These are phyloP conservation scores for Silurus asotus DNA, from an alignment of 2,113 vertebrate species.

Conservation along the genomic window DNA sequence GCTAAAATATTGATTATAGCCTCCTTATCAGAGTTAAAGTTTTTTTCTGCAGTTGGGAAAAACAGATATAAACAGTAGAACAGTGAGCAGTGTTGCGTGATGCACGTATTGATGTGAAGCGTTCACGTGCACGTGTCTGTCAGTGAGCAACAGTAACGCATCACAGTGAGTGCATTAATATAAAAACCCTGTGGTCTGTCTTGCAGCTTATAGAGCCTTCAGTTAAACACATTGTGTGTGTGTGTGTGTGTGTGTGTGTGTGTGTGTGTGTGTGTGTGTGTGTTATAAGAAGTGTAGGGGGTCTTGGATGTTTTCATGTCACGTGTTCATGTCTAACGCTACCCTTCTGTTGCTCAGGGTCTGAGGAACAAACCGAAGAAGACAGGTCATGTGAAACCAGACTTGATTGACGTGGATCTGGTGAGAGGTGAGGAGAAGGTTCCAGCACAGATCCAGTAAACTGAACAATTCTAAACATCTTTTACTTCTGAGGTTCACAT, in stretches of 20 bases:
- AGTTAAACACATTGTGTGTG: neutral
- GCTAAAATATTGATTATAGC: neutral
- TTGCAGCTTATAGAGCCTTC: neutral
- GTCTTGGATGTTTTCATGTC: no score
- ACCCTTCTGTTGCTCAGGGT: constrained; percentile 76
- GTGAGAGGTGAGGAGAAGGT: constrained; percentile 84
- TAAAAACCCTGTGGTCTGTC: neutral
- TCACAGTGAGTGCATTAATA: neutral
- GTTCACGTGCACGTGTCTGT: neutral
- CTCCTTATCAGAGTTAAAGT: neutral
- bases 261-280: neutral
- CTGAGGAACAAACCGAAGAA: constrained; percentile 99
- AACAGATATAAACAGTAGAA: neutral
- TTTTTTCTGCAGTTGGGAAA: constrained; percentile 17
- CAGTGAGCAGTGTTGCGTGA: no score
- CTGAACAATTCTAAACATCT: neutral
- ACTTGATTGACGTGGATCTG: constrained; percentile 98
- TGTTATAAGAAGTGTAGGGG: neutral
- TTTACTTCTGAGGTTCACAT: neutral
- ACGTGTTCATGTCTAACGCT: constrained; percentile 38
- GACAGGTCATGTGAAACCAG: constrained; percentile 97
- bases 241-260: neutral
- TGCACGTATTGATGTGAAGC: no score
- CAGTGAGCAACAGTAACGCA: neutral
- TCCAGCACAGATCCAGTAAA: neutral